These are phyloP conservation scores for Tetramorium parvispinum DNA, from an alignment of 1,140 invertebrate species.

Conservation along the genomic window DNA sequence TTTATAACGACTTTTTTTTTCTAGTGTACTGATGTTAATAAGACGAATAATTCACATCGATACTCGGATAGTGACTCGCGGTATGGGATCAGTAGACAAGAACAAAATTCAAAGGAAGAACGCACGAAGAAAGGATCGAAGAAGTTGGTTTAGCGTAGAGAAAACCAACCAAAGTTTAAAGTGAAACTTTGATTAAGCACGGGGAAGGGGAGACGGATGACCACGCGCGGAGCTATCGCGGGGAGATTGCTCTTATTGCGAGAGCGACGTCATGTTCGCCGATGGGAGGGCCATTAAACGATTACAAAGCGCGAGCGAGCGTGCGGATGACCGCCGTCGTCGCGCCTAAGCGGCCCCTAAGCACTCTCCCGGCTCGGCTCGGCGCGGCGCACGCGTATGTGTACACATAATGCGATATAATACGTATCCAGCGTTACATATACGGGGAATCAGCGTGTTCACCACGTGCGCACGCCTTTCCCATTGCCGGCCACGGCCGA, in stretches of 20 bases:
- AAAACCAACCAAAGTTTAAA: not conserved
- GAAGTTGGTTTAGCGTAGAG: not conserved
- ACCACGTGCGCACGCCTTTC: slow-evolving; percentile 86
- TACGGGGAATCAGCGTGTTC: slow-evolving; percentile 85
- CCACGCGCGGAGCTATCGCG: slow-evolving; percentile 5
- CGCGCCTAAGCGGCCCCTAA: not conserved
- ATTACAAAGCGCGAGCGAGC: slow-evolving; percentile 58
- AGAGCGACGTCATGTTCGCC: slow-evolving; percentile 22
- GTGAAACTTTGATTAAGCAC: not conserved
- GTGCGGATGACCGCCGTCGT: slow-evolving; percentile 17
- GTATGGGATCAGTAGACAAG: not conserved
- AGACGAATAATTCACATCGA: not conserved
- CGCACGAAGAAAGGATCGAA: not conserved
- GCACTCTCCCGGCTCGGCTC: not conserved
- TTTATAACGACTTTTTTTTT: no score
- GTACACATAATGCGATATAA: slow-evolving; percentile 47
- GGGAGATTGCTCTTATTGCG: slow-evolving; percentile 41
- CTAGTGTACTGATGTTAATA: no score
- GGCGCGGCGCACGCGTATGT: slow-evolving; percentile 1
- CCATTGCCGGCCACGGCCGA: slow-evolving; percentile 36
- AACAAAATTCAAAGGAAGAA: not conserved
- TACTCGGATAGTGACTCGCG: not conserved
- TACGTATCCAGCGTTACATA: slow-evolving; percentile 79
- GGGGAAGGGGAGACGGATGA: not conserved
- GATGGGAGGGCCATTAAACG: slow-evolving; percentile 46